Evolutionary conservation across 2,113 vertebrate genomes (phyloP).

Genomic region (Malaclemys terrapin): DNA sequence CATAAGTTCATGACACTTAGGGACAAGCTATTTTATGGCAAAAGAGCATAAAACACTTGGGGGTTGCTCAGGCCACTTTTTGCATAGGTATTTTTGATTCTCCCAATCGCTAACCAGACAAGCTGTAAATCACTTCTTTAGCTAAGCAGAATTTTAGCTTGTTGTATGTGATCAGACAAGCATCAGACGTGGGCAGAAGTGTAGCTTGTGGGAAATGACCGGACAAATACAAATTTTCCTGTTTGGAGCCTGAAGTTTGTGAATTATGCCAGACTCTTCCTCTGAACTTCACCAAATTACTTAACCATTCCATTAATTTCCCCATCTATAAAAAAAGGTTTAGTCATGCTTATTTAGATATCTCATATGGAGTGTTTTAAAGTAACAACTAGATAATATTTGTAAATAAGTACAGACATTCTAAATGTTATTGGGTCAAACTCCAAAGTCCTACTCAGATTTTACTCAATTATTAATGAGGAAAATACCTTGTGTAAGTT

Average conservation of each 20-base stretch:
- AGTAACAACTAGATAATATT: not conserved
- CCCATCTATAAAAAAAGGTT: rapidly evolving
- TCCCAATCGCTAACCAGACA: not conserved
- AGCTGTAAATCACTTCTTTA: not conserved
- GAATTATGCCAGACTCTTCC: not conserved
- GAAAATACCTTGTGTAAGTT: not conserved
- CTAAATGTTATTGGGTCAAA: not conserved
- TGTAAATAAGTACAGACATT: not conserved
- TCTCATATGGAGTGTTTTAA: not conserved
- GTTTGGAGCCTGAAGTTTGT: not conserved
- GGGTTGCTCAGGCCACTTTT: not conserved
- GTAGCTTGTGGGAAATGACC: not conserved
- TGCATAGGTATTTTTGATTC: not conserved
- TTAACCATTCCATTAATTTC: not conserved
- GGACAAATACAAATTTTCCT: rapidly evolving
- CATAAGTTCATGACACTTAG: not conserved
- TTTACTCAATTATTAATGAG: not conserved
- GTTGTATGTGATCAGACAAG: not conserved
- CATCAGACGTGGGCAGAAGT: not conserved
- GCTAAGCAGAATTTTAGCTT: not conserved
- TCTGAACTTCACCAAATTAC: not conserved
- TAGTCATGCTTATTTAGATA: not conserved
- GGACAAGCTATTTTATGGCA: not conserved
- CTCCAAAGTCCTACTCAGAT: not conserved
- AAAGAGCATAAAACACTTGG: not conserved